phyloP scores from a whole-genome alignment of 2,797 vertebrate species.

The Melanotaenia maccullochi region DNA sequence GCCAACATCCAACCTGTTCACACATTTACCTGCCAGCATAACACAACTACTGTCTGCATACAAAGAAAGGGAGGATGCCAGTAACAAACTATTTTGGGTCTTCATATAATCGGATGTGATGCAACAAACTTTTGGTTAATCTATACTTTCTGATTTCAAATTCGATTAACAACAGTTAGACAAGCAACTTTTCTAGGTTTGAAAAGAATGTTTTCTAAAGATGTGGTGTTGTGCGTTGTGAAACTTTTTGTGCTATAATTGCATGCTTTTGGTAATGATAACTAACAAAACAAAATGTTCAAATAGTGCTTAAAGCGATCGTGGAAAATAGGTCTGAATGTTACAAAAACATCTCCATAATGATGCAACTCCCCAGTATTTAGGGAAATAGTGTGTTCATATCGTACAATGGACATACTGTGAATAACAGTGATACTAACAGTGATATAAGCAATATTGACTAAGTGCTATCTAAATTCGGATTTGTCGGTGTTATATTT shows the following conservation, averaged over 20 bases:
- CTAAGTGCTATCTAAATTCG: background rate
- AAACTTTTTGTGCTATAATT: background rate
- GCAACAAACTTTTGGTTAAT: background rate
- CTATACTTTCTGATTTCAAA: background rate
- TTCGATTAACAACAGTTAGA: slow-evolving; percentile 6
- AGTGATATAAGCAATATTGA: background rate
- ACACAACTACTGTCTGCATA: slow-evolving; percentile 37
- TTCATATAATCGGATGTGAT: background rate
- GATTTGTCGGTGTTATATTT: slow-evolving; percentile 40
- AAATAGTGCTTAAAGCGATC: background rate
- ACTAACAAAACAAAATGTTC: background rate
- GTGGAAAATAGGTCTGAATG: slow-evolving; percentile 16
- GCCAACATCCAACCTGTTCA: slow-evolving; percentile 76
- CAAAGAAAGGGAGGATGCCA: slow-evolving; percentile 22
- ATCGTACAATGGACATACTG: background rate
- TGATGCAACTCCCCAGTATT: slow-evolving; percentile 81
- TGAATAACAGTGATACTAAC: background rate
- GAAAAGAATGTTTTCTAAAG: background rate
- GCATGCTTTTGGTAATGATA: background rate
- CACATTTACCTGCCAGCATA: slow-evolving; percentile 69
- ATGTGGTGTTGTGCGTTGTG: slow-evolving; percentile 5
- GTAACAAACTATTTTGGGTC: slow-evolving; percentile 1
- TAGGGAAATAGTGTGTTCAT: slow-evolving; percentile 68
- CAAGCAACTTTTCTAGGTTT: background rate
- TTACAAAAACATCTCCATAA: slow-evolving; percentile 59